A percentile compares a stretch with the other conserved stretches of the same genome.
Conservation (phyloP, 2,797 vertebrate species). For the Ptychobarbus kaznakovi region DNA sequence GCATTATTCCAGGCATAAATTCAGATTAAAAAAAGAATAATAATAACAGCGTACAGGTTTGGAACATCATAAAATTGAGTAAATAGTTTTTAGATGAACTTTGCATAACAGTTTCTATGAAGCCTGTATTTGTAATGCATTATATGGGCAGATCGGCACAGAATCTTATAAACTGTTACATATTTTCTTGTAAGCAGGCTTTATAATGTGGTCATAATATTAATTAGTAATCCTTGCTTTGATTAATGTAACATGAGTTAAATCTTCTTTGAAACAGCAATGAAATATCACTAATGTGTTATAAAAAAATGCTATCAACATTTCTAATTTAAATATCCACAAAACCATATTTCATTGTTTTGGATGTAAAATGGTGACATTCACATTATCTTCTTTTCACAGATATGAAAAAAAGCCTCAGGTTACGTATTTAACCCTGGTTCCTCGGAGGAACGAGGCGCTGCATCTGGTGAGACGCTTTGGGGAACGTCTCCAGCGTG, state of each 20-base stretch:
- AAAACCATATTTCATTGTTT: background rate
- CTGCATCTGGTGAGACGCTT: too few species aligned
- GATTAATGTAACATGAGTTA: background rate
- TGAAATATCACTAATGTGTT: background rate
- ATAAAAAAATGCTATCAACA: background rate
- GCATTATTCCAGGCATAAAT: background rate
- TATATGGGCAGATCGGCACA: background rate
- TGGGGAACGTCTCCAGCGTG: too few species aligned
- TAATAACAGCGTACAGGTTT: background rate
- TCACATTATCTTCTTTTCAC: background rate
- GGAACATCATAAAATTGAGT: background rate
- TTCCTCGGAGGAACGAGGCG: too few species aligned
- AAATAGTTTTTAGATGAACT: background rate
- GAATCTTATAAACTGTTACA: background rate
- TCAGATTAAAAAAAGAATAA: background rate
- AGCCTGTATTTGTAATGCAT: background rate
- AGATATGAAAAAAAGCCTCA: too few species aligned
- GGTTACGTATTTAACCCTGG: too few species aligned
- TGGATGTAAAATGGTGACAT: background rate
- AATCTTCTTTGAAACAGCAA: background rate
- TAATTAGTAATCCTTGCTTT: background rate
- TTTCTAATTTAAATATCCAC: background rate
- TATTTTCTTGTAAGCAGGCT: background rate
- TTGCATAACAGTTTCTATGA: background rate
- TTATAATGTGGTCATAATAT: background rate